Evolutionary conservation across 2,113 vertebrate genomes (phyloP).

Genomic region (Nestor notabilis): DNA sequence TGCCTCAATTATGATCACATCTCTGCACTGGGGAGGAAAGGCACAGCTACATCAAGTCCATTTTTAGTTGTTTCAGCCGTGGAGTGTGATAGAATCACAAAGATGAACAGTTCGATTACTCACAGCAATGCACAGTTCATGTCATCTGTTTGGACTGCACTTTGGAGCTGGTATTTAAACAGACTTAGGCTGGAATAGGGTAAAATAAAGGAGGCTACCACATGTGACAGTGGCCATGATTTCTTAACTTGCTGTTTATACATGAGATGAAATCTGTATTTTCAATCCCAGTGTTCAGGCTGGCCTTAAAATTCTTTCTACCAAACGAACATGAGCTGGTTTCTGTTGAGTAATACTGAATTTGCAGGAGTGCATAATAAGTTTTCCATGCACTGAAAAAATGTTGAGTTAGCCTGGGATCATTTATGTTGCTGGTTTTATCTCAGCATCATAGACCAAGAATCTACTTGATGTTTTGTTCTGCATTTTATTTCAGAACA

Average conservation of each 20-base stretch:
- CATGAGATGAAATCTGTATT: neutral
- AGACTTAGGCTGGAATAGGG: neutral
- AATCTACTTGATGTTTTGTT: neutral
- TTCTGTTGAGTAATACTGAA: neutral
- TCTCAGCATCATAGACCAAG: neutral
- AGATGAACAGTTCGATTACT: neutral
- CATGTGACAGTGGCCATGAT: neutral
- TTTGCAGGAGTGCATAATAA: neutral
- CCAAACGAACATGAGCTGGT: neutral
- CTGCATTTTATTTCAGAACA: neutral
- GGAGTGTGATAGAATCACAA: neutral
- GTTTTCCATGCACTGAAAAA: neutral
- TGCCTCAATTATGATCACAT: neutral
- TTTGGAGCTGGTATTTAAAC: neutral
- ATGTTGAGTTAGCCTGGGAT: neutral
- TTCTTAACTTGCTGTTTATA: neutral
- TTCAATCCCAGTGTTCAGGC: neutral
- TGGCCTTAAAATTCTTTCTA: neutral
- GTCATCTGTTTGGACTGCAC: neutral
- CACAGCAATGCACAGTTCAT: neutral
- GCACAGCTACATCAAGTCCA: neutral
- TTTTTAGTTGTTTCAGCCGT: neutral
- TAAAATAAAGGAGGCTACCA: neutral
- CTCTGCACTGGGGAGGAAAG: neutral
- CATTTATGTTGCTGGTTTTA: neutral